Evolutionary conservation across 2,797 vertebrate genomes (phyloP).

Genomic region (Pseudochirops corinnae): DNA sequence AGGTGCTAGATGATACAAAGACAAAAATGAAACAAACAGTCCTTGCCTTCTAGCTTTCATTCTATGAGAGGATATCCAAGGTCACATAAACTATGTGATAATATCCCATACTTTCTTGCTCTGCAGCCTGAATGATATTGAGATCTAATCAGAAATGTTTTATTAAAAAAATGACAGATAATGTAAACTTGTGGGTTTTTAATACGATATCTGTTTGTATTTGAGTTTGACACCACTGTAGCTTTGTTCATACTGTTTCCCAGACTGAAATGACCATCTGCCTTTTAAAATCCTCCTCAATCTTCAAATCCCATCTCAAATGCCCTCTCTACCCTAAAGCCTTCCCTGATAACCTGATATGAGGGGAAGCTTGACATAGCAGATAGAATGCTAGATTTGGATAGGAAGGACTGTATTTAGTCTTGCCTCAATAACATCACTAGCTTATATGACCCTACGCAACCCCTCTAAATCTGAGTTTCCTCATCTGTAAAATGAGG

Average conservation of each 20-base stretch:
- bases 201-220: neutral
- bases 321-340: neutral
- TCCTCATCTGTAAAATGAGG: neutral
- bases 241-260: neutral
- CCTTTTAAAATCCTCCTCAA: neutral
- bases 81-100: neutral
- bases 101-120: neutral
- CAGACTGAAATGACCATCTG: neutral
- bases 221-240: neutral
- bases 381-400: neutral
- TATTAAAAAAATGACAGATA: neutral
- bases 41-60: neutral
- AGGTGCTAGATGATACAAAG: neutral
- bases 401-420: neutral
- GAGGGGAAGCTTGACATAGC: neutral
- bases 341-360: neutral
- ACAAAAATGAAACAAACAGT: neutral
- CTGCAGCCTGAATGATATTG: neutral
- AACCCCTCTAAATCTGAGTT: neutral
- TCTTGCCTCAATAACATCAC: neutral
- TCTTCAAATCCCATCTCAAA: neutral
- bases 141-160: neutral
- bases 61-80: neutral
- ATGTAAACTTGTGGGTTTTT: neutral
- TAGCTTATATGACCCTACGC: neutral